Percentiles rank a stretch among this genome's conserved stretches.
phyloP scores from a whole-genome alignment of 2,888 invertebrate species.

The Aphodius granarius region DNA sequence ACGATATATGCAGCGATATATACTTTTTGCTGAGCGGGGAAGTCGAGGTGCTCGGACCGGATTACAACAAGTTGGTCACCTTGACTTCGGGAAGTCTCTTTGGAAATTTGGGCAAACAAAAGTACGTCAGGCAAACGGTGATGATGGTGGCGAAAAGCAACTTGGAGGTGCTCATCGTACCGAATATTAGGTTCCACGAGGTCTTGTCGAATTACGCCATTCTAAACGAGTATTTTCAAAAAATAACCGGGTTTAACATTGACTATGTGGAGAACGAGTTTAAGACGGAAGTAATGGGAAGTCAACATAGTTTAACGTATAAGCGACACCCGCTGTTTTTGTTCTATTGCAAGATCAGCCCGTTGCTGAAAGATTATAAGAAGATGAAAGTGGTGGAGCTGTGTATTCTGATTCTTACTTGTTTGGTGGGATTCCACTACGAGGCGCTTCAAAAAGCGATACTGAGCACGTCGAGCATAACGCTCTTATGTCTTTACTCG shows the following conservation, averaged over 20 bases:
- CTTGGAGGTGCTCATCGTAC: constrained; percentile 33
- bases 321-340: background rate
- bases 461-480: background rate
- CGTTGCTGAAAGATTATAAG: constrained; percentile 8
- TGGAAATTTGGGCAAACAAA: constrained; percentile 34
- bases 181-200: constrained; percentile 30
- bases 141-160: constrained; percentile 39
- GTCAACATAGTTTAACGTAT: background rate
- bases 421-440: constrained; percentile 24
- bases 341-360: constrained; percentile 4
- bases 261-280: constrained; percentile 30
- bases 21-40: constrained; percentile 35
- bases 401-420: constrained; percentile 12
- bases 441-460: constrained; percentile 23
- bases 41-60: constrained; percentile 37
- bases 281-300: background rate
- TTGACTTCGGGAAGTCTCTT: constrained; percentile 36
- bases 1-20: constrained; percentile 33
- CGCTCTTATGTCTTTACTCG: constrained; percentile 25
- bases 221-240: constrained; percentile 25
- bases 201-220: constrained; percentile 31
- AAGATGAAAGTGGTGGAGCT: constrained; percentile 10
- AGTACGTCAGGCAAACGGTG: constrained; percentile 31
- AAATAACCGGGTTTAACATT: constrained; percentile 27
- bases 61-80: constrained; percentile 31